Evolutionary conservation across 2,113 vertebrate species (phyloP), one percentile per base, ranked within the genome.

Genomic region (mouse (Mus musculus)): DNA sequence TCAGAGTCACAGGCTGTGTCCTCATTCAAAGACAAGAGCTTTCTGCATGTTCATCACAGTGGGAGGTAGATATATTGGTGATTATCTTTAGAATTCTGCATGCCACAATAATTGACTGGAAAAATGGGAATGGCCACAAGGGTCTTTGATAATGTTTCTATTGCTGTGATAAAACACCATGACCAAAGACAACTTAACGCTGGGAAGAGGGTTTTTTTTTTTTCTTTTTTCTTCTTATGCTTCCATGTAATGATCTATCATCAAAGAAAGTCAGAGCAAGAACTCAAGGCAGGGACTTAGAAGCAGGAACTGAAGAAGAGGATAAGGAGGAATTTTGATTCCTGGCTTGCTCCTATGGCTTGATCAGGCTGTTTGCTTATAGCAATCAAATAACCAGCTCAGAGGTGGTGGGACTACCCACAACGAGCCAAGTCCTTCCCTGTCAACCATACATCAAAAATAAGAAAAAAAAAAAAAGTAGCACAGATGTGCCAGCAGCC

Each of bases 11-110:
- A 73, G 6, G 5, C 1, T 28, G 22, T 5, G 24, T 13, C 19
- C 7, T 93, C 28, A 11, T 42, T 30, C 30, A 14, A 36, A 78
- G 54, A 36, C 3, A 3, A 13, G 86, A 16, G 4, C 24, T 65
- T 1, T 4, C 13, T 56, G 6, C 24, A 39, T 1, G 1, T 11
- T 19, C 3, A 67, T 1, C 11, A 85, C 9, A 46, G 17, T 5
- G 13, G n/a, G 5, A 61, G 49, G 36, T 33, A 10, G 33, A 28
- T 42, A 84, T 56, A n/a, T 16, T 67, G 36, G 7, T 11, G 1
- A 5, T 11, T 14, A 54, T 61, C 26, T 84, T 88, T 88, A 49
- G 24, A 73, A 42, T 52, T 94, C 33, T 94, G 26, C 17, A 39
- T n/a, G 52, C 52, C 12, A 36, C 3, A 11, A 7, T 46, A 85